Evolutionary conservation across 2,888 invertebrate species (phyloP), one percentile per base, ranked within the genome.

Genomic region (Cecidostiba fungosa): DNA sequence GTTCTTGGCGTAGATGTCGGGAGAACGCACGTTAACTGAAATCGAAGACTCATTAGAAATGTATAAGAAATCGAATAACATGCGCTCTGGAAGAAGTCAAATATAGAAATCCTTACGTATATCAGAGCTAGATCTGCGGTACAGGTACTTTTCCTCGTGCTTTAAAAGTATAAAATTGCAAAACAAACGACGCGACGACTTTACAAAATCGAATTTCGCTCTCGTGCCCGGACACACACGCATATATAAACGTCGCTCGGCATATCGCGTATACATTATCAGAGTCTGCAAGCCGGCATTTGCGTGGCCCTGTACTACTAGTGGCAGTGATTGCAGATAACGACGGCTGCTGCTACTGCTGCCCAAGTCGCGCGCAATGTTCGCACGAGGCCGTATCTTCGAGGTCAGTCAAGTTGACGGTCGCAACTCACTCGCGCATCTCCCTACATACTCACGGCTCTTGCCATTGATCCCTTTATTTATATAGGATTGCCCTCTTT

Each of bases 381-480:
- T 29, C 54, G 39, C 59, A 29, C 77, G 78, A 74, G 78, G 82
- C 70, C 69, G 73, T 77, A 39, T 70, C 43, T 39, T 86, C 86
- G 85, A 87, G 87, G 88, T 47, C 88, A 88, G 86, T 86, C 87
- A 87, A 88, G 87, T 89, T 88, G 88, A 89, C 87, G 88, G 87
- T 86, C 85, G 84, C 82, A 72, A 80, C 77, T 85, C 77, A 62
- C 78, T 80, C 69, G 59, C 72, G 39, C 36, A 72, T 74, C 23
- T 54, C 29, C 43, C 14, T 59, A 69, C 39, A 32, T 32, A 32
- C 4, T 3, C 47, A 43, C 29, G 66, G 66, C 59, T 66, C 26
- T 6, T 32, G 62, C n/a, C 59, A 62, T 74, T 47, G 23, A 43
- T 43, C 39, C 39, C 39, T 12, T 12, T 43, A n/a, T 1, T 43